Evolutionary conservation across 1,140 invertebrate species (phyloP), one percentile per base, ranked within the genome.

Genomic region (Thrips palmi): DNA sequence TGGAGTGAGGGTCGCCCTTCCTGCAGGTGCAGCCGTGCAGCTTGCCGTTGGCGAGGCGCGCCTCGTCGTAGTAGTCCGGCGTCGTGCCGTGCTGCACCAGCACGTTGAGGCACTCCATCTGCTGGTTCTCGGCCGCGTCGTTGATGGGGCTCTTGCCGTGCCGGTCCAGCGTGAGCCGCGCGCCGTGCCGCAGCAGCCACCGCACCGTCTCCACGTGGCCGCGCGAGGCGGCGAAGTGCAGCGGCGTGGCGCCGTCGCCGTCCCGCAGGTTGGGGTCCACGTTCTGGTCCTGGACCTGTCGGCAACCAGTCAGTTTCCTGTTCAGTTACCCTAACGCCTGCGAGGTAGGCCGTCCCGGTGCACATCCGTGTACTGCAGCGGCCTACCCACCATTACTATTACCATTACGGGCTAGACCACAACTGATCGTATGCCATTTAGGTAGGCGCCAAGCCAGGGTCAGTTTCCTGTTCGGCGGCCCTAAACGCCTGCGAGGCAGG

Each of bases 141-240:
- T 88, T 84, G 18, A 88, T 74, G 1, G 84, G 82, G 49, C 77
- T 84, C 52, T 85, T 85, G 30, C 83, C 83, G 46, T 77, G 77
- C 50, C 83, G 77, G 55, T 91, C 85, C 25, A 81, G 57, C 2
- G 74, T 68, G 14, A 88, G 60, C 41, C 75, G 65, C 4, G 78
- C 81, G 1, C 83, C 75, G 49, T 84, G 71, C 42, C 74, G 67
- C 12, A 91, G 58, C 44, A 91, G 57, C 83, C 83, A 89, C 37
- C 75, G 68, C 0, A 88, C 76, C 2, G 80, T 74, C 18, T 75
- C 65, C n/a, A 74, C 54, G 50, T 88, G 84, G 7, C 84, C 83
- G 17, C 77, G 59, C 17, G 77, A 82, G 5, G 83, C 79, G 10
- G 81, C 81, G 52, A 78, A 77, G 54, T 79, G 76, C n/a, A 74